phyloP scores from a whole-genome alignment of 1,140 invertebrate genomes.

The Leptopilina boulardi region DNA sequence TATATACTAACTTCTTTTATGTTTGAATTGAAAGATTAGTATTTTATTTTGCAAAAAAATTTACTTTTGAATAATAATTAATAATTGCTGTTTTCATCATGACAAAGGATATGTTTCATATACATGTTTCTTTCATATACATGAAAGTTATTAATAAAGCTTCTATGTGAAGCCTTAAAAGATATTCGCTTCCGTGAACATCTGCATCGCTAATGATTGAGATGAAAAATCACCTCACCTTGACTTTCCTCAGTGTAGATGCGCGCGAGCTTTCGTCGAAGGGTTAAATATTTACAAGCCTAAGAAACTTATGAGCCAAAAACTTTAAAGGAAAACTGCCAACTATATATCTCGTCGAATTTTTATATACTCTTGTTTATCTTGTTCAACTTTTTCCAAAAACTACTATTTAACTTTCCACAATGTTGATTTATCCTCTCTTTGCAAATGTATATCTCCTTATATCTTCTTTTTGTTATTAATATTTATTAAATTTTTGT shows the following conservation, averaged over 20 bases:
- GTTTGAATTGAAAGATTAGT: no score
- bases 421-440: neutral
- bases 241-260: neutral
- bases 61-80: no score
- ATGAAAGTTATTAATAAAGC: neutral
- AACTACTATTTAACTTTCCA: no score
- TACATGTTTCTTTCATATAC: no score
- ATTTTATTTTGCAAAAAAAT: no score
- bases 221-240: conserved; percentile 1
- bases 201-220: neutral
- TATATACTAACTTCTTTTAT: neutral
- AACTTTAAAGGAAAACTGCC: neutral
- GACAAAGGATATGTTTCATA: no score
- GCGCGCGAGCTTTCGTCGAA: neutral
- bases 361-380: neutral
- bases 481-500: no score
- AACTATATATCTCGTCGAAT: neutral
- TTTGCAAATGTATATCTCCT: neutral
- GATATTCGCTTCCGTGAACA: neutral
- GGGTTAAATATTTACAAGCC: conserved; percentile 23
- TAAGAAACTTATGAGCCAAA: neutral
- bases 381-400: neutral
- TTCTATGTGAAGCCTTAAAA: neutral
- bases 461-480: no score
- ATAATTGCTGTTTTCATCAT: no score